Evolutionary conservation across 1,140 invertebrate genomes (phyloP), one percentile per base, ranked within the genome.

Genomic region (Ylistrum balloti): DNA sequence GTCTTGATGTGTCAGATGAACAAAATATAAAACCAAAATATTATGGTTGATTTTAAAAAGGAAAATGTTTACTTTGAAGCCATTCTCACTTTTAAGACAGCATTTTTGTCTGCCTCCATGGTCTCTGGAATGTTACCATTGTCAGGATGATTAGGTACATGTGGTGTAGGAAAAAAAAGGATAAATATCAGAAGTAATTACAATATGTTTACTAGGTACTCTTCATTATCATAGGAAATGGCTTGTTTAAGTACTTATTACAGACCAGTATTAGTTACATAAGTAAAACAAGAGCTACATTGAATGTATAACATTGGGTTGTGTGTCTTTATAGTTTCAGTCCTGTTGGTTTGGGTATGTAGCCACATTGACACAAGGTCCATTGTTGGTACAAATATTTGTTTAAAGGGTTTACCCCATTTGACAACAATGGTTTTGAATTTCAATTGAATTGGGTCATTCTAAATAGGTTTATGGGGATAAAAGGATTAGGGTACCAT

Each of bases 341-440:
- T 45, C 0, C 20, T 17, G 41, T 74, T 74, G n/a, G 56, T 74
- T 28, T 28, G 56, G 56, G 56, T 74, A 74, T n/a, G 22, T 28
- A 74, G 22, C 56, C 56, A 74, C 20, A 74, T 28, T 74, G 9
- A 74, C 56, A 74, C 22, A 74, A 3, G 56, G 22, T 74, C 56
- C 56, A 74, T 74, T 74, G 56, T 74, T 28, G n/a, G 22, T 74
- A n/a, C 56, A 74, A 74, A 74, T 74, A 74, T 74, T 74, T 74
- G 28, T 74, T 74, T 74, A 74, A 74, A 74, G n/a, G 56, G 56
- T 74, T 74, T 74, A 74, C n/a, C 56, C 56, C 56, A 74, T 74
- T 74, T 28, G 5, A 74, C 56, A 74, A 74, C 56, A 74, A 74
- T 74, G n/a, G 56, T 28, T 28, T n/a, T 74, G 22, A 74, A 74